Conservation (phyloP, 2,113 vertebrate species). For the Arvicanthis niloticus region DNA sequence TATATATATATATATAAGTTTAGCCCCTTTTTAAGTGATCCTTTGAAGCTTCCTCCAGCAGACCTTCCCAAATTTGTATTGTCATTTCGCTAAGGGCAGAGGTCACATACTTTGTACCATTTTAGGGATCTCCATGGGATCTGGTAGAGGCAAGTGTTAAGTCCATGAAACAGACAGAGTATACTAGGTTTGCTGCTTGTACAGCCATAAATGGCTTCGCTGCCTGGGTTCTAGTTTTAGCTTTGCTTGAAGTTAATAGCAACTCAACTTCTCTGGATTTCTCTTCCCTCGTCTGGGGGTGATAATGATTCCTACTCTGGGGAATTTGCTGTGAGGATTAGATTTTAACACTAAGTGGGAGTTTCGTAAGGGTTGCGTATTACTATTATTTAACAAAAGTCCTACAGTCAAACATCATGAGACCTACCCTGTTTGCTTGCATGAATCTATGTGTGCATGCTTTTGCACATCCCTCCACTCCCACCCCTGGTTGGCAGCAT, state of each 20-base stretch:
- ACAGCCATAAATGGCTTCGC: background rate
- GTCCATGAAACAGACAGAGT: background rate
- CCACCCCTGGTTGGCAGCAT: background rate
- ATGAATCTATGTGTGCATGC: background rate
- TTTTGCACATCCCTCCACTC: background rate
- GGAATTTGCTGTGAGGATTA: background rate
- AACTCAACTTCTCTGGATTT: background rate
- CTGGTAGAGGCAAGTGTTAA: background rate
- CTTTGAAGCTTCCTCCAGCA: conserved; percentile 10
- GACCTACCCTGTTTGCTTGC: background rate
- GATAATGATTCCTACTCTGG: background rate
- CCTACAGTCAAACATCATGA: background rate
- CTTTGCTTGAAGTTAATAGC: background rate
- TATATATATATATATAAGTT: background rate
- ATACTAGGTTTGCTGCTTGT: background rate
- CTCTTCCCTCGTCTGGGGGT: background rate
- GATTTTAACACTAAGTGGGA: background rate
- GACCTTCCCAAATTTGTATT: background rate
- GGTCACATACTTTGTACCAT: background rate
- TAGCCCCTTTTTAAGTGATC: background rate
- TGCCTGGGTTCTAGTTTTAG: background rate
- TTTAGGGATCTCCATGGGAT: background rate
- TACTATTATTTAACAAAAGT: background rate
- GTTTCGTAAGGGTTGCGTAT: background rate
- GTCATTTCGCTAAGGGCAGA: background rate